phyloP scores from a whole-genome alignment of 2,113 vertebrate genomes.

The Coptodon rendalli region DNA sequence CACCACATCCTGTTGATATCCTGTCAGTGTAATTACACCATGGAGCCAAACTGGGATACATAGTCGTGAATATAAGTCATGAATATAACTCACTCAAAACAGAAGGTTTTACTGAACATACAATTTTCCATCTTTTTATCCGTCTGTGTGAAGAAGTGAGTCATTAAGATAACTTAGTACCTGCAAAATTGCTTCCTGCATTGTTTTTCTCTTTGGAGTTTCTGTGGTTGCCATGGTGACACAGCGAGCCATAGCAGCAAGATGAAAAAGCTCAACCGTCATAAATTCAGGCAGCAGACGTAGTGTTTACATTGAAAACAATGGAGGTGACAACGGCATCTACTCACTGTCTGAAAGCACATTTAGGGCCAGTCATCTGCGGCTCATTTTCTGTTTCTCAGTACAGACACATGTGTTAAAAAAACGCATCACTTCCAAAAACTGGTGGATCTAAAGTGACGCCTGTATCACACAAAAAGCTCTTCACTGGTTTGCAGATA shows the following conservation, averaged over 20 bases:
- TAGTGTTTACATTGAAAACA: neutral
- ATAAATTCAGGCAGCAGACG: neutral
- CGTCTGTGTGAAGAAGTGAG: neutral
- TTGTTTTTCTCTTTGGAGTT: neutral
- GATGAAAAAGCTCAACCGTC: neutral
- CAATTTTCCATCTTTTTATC: neutral
- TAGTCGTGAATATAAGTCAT: neutral
- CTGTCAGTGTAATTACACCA: neutral
- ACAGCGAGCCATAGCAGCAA: neutral
- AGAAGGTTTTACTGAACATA: neutral
- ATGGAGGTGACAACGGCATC: neutral
- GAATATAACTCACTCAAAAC: neutral
- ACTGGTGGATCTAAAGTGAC: neutral
- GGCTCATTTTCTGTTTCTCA: neutral
- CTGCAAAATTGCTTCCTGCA: neutral
- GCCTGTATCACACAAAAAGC: neutral
- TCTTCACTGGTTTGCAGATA: neutral
- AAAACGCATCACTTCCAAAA: neutral
- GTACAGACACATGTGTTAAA: neutral
- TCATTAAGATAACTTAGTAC: neutral
- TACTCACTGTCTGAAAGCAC: neutral
- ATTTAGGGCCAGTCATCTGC: neutral
- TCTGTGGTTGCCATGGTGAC: neutral
- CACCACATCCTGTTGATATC: neutral
- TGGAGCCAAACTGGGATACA: neutral